Evolutionary conservation across 1,140 invertebrate species (phyloP), one percentile per base, ranked within the genome.

Genomic region (Phthorimaea operculella): DNA sequence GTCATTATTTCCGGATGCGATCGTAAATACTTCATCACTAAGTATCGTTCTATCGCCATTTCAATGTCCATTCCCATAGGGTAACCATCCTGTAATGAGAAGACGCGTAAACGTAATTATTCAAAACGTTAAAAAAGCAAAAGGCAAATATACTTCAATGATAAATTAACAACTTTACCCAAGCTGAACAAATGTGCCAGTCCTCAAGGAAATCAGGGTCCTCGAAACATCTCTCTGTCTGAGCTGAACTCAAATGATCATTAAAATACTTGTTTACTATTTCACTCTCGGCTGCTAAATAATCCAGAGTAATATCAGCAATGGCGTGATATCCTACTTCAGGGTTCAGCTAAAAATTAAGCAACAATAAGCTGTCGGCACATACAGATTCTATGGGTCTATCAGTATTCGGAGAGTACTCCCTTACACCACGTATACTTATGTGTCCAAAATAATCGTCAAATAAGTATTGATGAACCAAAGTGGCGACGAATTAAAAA

Each of bases 41-140:
- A 44, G 54, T 72, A 62, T 59, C 79, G 74, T 67, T 85, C 82
- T 62, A 82, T 74, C 14, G 74, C 74, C 39, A 85, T 66, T 49
- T 83, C 79, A 51, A 85, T 82, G 52, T 83, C 82, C 72, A 83
- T 80, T 8, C 57, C 58, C 9, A 75, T 64, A 21, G 82, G 82
- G 58, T 73, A 80, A 1, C 44, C 65, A 55, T 85, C 79, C 82
- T 85, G 18, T 44, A 72, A 72, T 47, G 17, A 47, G 17, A 47
- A 14, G 17, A 15, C 15, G 4, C 16, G 16, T 9, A 15, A 8
- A 14, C 11, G 5, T 1, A 47, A 14, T 16, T 14, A 47, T 47
- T 15, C 3, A 39, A 2, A 12, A 12, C 3, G 3, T 39, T 9
- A 12, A 48, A 48, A 51, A 53, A 28, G 21, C 21, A 28, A 28